Percentiles rank a stretch among this genome's conserved stretches.
Conservation (phyloP, 1,140 invertebrate species). For the Calycopis cecrops region DNA sequence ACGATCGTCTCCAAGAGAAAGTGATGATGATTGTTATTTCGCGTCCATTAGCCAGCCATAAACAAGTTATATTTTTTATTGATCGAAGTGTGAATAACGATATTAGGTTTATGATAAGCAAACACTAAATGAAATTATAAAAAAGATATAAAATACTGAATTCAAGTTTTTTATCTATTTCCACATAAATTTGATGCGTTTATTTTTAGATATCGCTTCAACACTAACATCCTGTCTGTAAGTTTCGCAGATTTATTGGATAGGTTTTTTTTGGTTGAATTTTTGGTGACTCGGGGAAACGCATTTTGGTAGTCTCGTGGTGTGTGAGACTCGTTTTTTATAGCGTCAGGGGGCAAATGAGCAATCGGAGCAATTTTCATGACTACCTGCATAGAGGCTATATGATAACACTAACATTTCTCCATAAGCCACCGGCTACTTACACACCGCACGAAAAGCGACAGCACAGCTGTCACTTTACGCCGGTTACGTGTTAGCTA, state of each 20-base stretch:
- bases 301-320: background rate
- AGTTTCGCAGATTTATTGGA: background rate
- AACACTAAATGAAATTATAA: conserved; percentile 4
- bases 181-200: conserved; percentile 3
- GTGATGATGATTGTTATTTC: background rate
- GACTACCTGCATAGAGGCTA: too few species aligned
- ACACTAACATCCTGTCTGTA: background rate
- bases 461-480: too few species aligned
- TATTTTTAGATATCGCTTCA: background rate
- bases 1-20: too few species aligned
- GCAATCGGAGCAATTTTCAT: too few species aligned
- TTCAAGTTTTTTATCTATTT: conserved; percentile 7
- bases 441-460: too few species aligned
- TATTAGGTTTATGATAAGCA: background rate
- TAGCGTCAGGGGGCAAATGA: too few species aligned
- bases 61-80: conserved; percentile 2
- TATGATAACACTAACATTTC: too few species aligned
- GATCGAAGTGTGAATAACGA: conserved; percentile 5
- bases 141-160: background rate
- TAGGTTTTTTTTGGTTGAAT: background rate
- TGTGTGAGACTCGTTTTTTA: too few species aligned
- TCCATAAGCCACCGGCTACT: too few species aligned
- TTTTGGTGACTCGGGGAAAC: too few species aligned
- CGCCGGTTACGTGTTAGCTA: too few species aligned
- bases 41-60: background rate